Evolutionary conservation across 2,113 vertebrate species (phyloP).

Genomic region (Rhea americana): DNA sequence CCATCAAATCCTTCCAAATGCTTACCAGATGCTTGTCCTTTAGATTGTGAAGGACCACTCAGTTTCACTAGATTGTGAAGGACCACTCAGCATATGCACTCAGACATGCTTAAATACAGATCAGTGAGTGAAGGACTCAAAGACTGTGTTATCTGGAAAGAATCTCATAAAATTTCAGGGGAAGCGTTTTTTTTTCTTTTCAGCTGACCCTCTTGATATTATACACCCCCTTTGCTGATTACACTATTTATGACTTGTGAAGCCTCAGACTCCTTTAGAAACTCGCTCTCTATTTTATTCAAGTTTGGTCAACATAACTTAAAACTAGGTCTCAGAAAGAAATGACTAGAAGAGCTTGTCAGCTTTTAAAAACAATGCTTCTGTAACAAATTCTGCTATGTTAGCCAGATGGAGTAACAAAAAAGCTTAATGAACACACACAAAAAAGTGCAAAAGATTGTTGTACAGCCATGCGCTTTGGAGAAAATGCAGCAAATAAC

Average conservation of each 20-base stretch:
- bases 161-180: background rate
- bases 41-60: background rate
- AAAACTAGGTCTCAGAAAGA: constrained; percentile 10
- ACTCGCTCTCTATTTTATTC: constrained; percentile 14
- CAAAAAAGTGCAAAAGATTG: background rate
- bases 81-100: background rate
- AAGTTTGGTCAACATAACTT: background rate
- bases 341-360: background rate
- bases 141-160: background rate
- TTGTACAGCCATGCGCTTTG: background rate
- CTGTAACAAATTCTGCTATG: background rate
- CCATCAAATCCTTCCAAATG: background rate
- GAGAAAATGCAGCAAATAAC: background rate
- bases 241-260: background rate
- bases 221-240: background rate
- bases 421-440: background rate
- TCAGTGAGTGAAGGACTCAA: constrained; percentile 27
- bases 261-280: constrained; percentile 13
- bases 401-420: background rate
- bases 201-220: background rate
- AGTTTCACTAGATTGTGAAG: background rate
- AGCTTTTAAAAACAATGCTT: background rate
- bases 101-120: constrained; percentile 2
- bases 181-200: background rate
- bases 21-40: background rate